Conservation (phyloP, 1,140 invertebrate genomes). For the Drosophila pruinosa region DNA sequence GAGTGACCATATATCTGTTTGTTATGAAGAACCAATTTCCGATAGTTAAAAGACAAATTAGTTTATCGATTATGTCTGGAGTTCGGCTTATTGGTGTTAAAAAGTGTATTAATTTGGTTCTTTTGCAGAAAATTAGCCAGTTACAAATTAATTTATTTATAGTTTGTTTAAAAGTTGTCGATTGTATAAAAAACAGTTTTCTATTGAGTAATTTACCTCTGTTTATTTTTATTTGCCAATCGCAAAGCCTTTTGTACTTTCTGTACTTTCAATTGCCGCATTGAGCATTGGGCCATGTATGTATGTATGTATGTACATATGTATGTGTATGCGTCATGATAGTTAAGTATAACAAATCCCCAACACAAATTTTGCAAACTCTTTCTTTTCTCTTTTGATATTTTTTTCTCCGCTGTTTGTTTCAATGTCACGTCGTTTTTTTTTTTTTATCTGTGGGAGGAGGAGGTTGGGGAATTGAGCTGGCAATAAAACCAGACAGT, state of each 20-base stretch:
- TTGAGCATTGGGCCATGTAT: slow-evolving; percentile 1
- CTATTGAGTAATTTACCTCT: not conserved
- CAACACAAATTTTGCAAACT: slow-evolving; percentile 20
- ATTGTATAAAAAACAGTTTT: not conserved
- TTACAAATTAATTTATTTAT: not conserved
- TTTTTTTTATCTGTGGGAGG: not conserved
- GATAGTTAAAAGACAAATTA: no score
- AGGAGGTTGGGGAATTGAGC: not conserved
- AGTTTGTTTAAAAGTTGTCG: not conserved
- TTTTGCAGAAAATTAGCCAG: not conserved
- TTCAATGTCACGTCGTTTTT: slow-evolving; percentile 54
- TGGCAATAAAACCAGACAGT: slow-evolving; percentile 45
- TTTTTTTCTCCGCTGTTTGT: slow-evolving; percentile 31
- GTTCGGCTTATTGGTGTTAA: no score
- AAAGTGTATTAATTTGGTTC: no score
- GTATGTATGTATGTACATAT: no score
- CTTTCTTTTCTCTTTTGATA: slow-evolving; percentile 3
- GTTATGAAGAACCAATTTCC: no score
- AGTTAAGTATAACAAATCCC: slow-evolving; percentile 15
- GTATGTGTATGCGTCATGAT: slow-evolving; percentile 21
- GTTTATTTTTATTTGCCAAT: not conserved
- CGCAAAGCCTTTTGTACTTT: not conserved
- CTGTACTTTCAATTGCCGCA: not conserved
- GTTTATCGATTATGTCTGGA: no score
- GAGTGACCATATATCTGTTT: not conserved